phyloP scores from a whole-genome alignment of 2,888 invertebrate genomes.

The Crepidodera aurea region DNA sequence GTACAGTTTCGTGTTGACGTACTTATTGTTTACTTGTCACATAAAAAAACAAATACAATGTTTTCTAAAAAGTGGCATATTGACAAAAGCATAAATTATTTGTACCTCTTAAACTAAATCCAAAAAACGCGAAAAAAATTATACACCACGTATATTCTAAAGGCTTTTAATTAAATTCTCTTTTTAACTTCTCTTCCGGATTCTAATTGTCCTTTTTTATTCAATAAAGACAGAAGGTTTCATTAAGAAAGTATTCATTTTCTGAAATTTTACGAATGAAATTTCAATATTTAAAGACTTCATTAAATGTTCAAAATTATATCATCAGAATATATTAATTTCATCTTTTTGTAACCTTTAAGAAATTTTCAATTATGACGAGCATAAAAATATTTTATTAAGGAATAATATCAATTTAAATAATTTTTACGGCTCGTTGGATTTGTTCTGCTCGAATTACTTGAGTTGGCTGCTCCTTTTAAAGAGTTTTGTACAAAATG shows the following conservation, averaged over 20 bases:
- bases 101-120: neutral
- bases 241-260: slow-evolving; percentile 11
- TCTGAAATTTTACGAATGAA: neutral
- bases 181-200: slow-evolving; percentile 33
- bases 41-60: too few relatives aligned
- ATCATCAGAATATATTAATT: neutral
- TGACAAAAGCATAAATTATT: too few relatives aligned
- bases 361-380: neutral
- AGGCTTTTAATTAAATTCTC: slow-evolving; percentile 42
- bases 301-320: neutral
- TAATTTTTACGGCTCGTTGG: too few relatives aligned
- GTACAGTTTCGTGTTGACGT: too few relatives aligned
- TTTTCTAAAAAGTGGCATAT: too few relatives aligned
- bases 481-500: too few relatives aligned
- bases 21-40: too few relatives aligned
- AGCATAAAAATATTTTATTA: neutral
- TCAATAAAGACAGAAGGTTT: slow-evolving; percentile 14
- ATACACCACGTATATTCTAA: slow-evolving; percentile 8
- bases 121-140: neutral
- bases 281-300: neutral
- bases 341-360: neutral
- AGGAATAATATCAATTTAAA: too few relatives aligned
- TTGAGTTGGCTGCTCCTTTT: too few relatives aligned
- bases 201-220: slow-evolving; percentile 23
- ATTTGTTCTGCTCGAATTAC: too few relatives aligned